phyloP scores from a whole-genome alignment of 1,140 invertebrate genomes.

The Bombyx mandarina region DNA sequence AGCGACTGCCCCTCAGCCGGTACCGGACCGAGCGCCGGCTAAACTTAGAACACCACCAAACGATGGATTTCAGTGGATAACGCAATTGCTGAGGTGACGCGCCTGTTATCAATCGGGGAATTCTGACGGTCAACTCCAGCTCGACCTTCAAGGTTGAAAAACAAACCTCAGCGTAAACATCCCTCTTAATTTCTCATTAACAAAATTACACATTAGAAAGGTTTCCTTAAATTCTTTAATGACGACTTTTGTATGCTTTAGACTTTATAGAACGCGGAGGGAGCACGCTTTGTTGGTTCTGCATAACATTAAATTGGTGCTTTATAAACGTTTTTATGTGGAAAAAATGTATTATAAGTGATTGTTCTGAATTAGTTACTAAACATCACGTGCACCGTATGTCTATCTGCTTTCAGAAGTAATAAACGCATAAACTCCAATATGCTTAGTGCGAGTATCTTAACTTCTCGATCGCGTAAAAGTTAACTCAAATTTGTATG shows the following conservation, averaged over 20 bases:
- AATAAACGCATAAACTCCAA: too few relatives aligned
- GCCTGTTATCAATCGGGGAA: constrained; percentile 13
- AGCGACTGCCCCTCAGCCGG: constrained; percentile 42
- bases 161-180: constrained; percentile 28
- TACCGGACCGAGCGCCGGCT: constrained; percentile 27
- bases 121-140: constrained; percentile 20
- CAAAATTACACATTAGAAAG: not conserved
- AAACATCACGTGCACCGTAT: too few relatives aligned
- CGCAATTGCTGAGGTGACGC: constrained; percentile 26
- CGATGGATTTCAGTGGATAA: constrained; percentile 12
- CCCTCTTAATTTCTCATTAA: constrained; percentile 12
- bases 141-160: constrained; percentile 40
- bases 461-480: too few relatives aligned
- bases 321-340: too few relatives aligned
- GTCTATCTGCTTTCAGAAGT: too few relatives aligned
- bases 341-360: too few relatives aligned
- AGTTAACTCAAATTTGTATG: too few relatives aligned
- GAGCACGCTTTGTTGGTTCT: too few relatives aligned
- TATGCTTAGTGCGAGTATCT: too few relatives aligned
- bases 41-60: constrained; percentile 41
- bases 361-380: too few relatives aligned
- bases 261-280: not conserved
- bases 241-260: not conserved
- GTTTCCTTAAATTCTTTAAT: not conserved
- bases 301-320: too few relatives aligned